Conservation (phyloP, 2,113 vertebrate species). For the Suncus etruscus region DNA sequence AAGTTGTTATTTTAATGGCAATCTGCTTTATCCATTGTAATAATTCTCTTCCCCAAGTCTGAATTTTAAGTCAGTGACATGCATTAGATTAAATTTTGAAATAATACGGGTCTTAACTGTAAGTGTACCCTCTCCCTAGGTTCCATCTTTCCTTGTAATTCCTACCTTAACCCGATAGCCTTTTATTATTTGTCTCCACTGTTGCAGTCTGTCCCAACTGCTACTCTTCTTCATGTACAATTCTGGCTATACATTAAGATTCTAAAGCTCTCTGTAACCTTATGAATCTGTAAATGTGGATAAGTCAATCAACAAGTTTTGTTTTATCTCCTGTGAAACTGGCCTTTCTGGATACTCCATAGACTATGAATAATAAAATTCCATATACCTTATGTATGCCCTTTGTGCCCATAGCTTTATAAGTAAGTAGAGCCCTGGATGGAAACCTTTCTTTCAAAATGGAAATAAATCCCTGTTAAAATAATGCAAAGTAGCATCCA, state of each 20-base stretch:
- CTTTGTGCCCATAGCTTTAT: neutral
- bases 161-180: neutral
- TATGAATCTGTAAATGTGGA: neutral
- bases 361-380: conserved; percentile 8
- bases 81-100: neutral
- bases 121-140: neutral
- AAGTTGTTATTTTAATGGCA: conserved; percentile 25
- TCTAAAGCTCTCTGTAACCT: neutral
- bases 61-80: neutral
- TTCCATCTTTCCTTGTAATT: neutral
- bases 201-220: neutral
- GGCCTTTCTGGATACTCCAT: neutral
- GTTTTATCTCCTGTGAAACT: neutral
- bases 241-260: neutral
- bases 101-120: too few species aligned
- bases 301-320: neutral
- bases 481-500: neutral
- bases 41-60: neutral
- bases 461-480: neutral
- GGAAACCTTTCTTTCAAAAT: neutral
- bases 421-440: neutral
- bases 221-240: conserved; percentile 16
- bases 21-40: conserved; percentile 34
- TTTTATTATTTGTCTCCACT: neutral
- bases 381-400: neutral